phyloP scores from a whole-genome alignment of 1,140 invertebrate species.

The Solen grandis region DNA sequence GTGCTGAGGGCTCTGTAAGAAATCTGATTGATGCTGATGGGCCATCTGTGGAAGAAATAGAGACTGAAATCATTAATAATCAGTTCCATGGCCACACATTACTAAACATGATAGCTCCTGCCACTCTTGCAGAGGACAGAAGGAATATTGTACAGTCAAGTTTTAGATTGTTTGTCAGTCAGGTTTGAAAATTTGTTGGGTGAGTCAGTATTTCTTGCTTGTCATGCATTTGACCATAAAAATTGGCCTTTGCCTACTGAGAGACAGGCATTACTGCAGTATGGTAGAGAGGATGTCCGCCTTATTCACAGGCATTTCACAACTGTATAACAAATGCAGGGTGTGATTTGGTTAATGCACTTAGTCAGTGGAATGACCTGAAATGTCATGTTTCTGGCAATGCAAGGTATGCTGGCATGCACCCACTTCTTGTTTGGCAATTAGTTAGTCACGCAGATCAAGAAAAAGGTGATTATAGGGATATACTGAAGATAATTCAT shows the following conservation, averaged over 20 bases:
- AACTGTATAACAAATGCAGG: too few relatives aligned
- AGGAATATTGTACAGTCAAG: background rate
- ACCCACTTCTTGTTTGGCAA: conserved; percentile 12
- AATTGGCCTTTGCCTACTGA: conserved; percentile 3
- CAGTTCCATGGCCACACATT: conserved; percentile 8
- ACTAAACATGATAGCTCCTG: background rate
- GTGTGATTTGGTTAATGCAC: background rate
- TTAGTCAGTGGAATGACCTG: conserved; percentile 5
- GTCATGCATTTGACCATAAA: conserved; percentile 44
- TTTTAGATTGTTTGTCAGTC: conserved; percentile 16
- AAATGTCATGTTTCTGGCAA: background rate
- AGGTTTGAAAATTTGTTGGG: conserved; percentile 14
- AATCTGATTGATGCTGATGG: conserved; percentile 1
- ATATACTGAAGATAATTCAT: conserved; percentile 40
- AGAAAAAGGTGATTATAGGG: conserved; percentile 7
- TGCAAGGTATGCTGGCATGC: background rate
- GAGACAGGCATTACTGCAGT: background rate
- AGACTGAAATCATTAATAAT: background rate
- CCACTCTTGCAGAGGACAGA: background rate
- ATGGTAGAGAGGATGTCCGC: conserved; percentile 3
- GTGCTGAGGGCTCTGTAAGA: background rate
- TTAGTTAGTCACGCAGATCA: background rate
- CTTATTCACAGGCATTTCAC: background rate
- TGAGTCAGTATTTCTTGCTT: background rate
- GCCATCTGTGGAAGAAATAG: background rate